Base-by-base conservation (phyloP, 2,888 invertebrate species). In the Drosophila seclusa region DNA sequence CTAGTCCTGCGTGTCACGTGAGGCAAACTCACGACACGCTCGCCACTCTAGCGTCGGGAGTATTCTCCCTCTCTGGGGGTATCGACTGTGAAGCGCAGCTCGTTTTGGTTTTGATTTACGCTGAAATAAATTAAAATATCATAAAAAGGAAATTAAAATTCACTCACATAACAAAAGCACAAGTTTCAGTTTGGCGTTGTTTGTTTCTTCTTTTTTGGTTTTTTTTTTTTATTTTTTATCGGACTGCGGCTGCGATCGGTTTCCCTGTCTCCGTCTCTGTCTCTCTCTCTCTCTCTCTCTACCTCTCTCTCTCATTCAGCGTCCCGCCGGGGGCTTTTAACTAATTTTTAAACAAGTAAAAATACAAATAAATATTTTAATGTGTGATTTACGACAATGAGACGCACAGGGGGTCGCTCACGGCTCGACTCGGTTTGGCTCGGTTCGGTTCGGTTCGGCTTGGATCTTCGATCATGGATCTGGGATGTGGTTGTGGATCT, bases 101-200 rank as follows among this genome's bases (percentile, higher is more conserved):
- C 84, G 90, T 91, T 91, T 87, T 73, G 86, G 77, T 83, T 84
- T 89, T 91, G 91, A 91, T 91, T 91, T 91, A 91, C 90, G 90
- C 86, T 83, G 82, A 91, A 91, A 91, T 91, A 91, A 91, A 91
- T 91, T 91, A 91, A 91, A 91, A 91, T 91, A 91, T 91, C 89
- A 91, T 91, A 91, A 91, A 91, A 90, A 90, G 90, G 90, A 91
- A 91, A 91, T 91, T 91, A 91, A 91, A 91, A 90, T 91, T 91
- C 90, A 90, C 90, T 91, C 85, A 79, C 61, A 87, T 76, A 87
- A 83, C 83, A 86, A 86, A 84, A 71, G 76, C 60, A 48, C 38
- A 32, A 55, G 57, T 21, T 55, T 57, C 21, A 31, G 57, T 42
- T 42, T 24, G 10, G 42, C n/a, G 45, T 45, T 45, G 45, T 45